Percentiles rank a stretch among this genome's conserved stretches.
Conservation (phyloP, 2,113 vertebrate genomes). For the Eonycteris spelaea region DNA sequence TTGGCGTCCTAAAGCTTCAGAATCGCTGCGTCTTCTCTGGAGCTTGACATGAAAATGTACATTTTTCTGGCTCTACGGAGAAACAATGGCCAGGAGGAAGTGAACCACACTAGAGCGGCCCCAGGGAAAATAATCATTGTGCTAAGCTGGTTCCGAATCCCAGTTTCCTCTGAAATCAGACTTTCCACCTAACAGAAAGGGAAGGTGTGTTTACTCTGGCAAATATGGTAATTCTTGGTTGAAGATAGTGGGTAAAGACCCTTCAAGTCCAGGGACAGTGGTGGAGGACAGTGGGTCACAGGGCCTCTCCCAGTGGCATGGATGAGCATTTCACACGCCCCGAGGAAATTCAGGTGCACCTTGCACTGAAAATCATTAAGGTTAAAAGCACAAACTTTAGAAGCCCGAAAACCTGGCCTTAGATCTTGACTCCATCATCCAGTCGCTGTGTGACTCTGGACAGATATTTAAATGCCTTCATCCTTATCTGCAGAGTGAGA, state of each 20-base stretch:
- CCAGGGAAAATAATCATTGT: neutral
- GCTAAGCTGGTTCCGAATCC: neutral
- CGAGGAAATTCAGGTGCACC: neutral
- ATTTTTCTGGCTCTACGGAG: neutral
- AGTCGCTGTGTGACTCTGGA: neutral
- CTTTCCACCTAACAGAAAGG: neutral
- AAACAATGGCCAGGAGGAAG: neutral
- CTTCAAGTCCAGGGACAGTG: neutral
- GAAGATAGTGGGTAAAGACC: neutral
- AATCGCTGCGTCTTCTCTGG: neutral
- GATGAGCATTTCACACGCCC: too few species aligned
- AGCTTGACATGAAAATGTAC: neutral
- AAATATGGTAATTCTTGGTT: neutral
- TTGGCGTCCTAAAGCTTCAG: neutral
- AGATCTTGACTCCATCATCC: neutral
- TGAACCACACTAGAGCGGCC: neutral
- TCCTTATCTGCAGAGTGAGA: neutral
- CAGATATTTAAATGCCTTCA: neutral
- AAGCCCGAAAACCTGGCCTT: neutral
- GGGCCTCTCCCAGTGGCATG: neutral
- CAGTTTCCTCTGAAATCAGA: neutral
- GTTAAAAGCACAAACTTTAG: neutral
- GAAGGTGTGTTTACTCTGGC: neutral
- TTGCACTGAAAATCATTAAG: neutral
- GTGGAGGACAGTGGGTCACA: accelerated